These are phyloP conservation scores for Pygmarrhopalites habei DNA, from an alignment of 1,140 invertebrate species.

Conservation along the genomic window DNA sequence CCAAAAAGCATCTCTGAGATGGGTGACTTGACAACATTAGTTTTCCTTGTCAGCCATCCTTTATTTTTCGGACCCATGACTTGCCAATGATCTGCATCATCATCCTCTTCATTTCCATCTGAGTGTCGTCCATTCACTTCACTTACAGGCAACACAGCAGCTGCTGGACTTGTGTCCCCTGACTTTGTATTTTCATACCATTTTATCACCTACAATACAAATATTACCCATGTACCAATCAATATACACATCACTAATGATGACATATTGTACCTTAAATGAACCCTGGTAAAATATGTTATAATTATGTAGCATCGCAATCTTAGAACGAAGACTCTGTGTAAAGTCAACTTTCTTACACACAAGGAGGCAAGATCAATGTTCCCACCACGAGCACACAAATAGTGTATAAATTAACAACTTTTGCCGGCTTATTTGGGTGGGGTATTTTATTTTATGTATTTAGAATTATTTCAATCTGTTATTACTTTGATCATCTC, in stretches of 20 bases:
- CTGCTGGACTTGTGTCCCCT: background rate
- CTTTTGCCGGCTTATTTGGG: constrained; percentile 16
- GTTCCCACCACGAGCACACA: constrained; percentile 27
- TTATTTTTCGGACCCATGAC: constrained; percentile 81
- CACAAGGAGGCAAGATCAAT: constrained; percentile 14
- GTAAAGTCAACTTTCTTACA: constrained; percentile 13
- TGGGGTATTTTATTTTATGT: no score
- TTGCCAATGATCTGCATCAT: constrained; percentile 50
- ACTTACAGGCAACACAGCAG: background rate
- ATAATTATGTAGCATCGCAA: no score
- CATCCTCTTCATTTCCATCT: constrained; percentile 46
- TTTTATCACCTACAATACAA: constrained; percentile 63
- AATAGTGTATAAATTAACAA: constrained; percentile 18
- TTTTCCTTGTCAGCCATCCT: constrained; percentile 71
- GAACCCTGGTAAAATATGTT: no score
- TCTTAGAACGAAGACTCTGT: constrained; percentile 19
- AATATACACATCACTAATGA: background rate
- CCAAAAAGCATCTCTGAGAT: constrained; percentile 88
- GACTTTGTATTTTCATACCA: constrained; percentile 48
- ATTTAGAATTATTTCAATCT: constrained; percentile 7
- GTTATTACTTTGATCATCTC: constrained; percentile 90
- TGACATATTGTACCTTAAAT: no score
- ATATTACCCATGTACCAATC: background rate
- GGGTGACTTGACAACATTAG: constrained; percentile 74
- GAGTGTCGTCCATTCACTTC: constrained; percentile 36